phyloP scores from a whole-genome alignment of 2,797 vertebrate species.

The Antrozous pallidus region DNA sequence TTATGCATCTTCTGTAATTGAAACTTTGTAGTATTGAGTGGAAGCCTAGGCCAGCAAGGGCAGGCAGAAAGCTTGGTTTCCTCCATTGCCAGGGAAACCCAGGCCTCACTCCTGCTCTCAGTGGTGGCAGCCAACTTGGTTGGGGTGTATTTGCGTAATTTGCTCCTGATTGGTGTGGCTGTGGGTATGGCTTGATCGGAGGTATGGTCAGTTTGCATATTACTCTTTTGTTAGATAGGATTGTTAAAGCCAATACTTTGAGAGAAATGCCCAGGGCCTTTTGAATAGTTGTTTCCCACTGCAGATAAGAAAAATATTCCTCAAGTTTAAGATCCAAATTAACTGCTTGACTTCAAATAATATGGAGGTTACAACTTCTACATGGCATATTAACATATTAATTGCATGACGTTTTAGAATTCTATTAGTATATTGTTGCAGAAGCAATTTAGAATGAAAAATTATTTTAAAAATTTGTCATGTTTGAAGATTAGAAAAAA shows the following conservation, averaged over 20 bases:
- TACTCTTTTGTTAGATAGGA: no score
- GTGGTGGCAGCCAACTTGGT: no score
- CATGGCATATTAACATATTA: neutral
- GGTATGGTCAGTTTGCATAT: no score
- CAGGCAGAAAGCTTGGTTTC: no score
- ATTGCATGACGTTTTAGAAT: neutral
- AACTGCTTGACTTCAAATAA: neutral
- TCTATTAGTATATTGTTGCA: neutral
- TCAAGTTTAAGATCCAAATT: neutral
- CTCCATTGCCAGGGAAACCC: no score
- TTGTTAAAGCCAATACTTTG: neutral
- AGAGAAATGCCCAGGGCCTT: neutral
- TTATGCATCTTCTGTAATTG: no score
- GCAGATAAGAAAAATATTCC: neutral
- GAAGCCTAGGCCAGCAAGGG: no score
- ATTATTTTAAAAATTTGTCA: neutral
- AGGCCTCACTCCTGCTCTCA: no score
- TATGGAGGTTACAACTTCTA: neutral
- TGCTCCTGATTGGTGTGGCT: no score
- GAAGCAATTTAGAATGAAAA: slow-evolving; percentile 7
- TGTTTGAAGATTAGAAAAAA: neutral
- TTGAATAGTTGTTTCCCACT: neutral
- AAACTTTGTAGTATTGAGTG: no score
- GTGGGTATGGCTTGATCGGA: no score
- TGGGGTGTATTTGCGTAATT: no score